Percentiles rank a stretch among this genome's conserved stretches.
Conservation (phyloP, 1,140 invertebrate genomes). For the Caenorhabditis elegans region WBcel235 BX284605.5:9207001-9207500, state of each 20-base stretch:
- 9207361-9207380: constrained; percentile 52
- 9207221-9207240: neutral
- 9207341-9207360: constrained; percentile 51
- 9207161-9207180: constrained; percentile 48
- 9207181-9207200: constrained; percentile 51
- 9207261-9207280: constrained; percentile 49
- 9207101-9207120: constrained; percentile 52
- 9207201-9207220: constrained; percentile 50
- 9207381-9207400: constrained; percentile 49
- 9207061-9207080: constrained; percentile 29
- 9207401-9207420: neutral
- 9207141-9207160: constrained; percentile 51
- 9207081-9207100: constrained; percentile 42
- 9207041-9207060: constrained; percentile 62
- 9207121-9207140: constrained; percentile 54
- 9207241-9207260: neutral
- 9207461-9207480: neutral
- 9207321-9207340: constrained; percentile 54
- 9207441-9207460: neutral
- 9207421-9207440: neutral
- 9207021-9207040: constrained; percentile 68
- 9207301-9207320: constrained; percentile 53
- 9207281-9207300: constrained; percentile 50
- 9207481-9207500: neutral
- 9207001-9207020: constrained; percentile 65